Conservation (phyloP, 2,113 vertebrate species). For the Arvicanthis niloticus region DNA sequence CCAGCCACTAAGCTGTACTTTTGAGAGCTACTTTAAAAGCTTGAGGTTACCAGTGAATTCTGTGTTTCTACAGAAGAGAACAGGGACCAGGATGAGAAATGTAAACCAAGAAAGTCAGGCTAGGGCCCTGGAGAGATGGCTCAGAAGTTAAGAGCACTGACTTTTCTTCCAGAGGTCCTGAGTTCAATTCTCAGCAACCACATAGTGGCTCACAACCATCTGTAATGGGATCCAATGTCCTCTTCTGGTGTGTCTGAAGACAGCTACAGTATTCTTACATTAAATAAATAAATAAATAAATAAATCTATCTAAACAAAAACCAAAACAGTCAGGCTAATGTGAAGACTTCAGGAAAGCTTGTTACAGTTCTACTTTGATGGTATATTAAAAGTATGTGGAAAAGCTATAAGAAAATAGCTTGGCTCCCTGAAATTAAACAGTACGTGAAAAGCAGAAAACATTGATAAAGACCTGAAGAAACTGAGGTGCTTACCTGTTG, state of each 20-base stretch:
- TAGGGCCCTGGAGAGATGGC: too few species aligned
- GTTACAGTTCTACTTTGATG: neutral
- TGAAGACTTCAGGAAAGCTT: neutral
- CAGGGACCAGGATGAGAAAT: neutral
- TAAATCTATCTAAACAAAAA: too few species aligned
- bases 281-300: too few species aligned
- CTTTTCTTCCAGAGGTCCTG: too few species aligned
- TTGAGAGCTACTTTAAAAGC: neutral
- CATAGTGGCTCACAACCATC: too few species aligned
- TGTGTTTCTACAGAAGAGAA: neutral
- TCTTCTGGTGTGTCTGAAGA: too few species aligned
- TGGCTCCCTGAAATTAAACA: neutral
- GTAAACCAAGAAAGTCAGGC: neutral
- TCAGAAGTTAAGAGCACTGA: too few species aligned
- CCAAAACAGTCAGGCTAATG: neutral
- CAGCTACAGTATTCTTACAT: too few species aligned
- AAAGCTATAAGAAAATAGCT: neutral
- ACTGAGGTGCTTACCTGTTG: neutral
- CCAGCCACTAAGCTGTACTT: neutral
- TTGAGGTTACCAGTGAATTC: neutral
- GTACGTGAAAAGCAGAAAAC: neutral
- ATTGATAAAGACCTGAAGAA: neutral
- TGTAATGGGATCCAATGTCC: too few species aligned
- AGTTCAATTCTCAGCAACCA: too few species aligned
- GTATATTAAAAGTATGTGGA: neutral